Evolutionary conservation across 2,113 vertebrate species (phyloP).

Genomic region (Brachyhypopomus occidentalis): DNA sequence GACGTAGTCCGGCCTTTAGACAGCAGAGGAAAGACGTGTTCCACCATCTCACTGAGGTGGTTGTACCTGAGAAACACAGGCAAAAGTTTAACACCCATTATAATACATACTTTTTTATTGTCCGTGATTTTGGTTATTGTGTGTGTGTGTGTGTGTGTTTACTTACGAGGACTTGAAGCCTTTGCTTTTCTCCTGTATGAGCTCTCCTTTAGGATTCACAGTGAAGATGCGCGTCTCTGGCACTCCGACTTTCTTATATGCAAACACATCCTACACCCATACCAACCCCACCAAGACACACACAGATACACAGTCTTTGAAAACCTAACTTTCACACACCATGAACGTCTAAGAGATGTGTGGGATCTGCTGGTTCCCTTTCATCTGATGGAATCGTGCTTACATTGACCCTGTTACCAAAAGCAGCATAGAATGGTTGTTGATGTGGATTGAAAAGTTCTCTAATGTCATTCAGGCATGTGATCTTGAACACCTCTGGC

Average conservation of each 20-base stretch:
- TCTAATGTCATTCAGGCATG: slow-evolving; percentile 87
- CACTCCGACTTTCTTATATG: slow-evolving; percentile 88
- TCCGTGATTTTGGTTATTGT: neutral
- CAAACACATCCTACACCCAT: slow-evolving; percentile 73
- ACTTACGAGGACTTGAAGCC: slow-evolving; percentile 88
- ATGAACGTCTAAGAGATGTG: neutral
- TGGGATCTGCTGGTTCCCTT: neutral
- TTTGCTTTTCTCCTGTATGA: slow-evolving; percentile 84
- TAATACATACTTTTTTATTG: neutral
- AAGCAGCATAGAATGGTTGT: slow-evolving; percentile 88
- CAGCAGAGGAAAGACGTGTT: slow-evolving; percentile 86
- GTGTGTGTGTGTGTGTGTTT: neutral
- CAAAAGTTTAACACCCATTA: neutral
- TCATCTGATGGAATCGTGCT: slow-evolving; percentile 38
- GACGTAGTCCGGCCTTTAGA: slow-evolving; percentile 52
- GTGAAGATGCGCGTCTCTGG: slow-evolving; percentile 85
- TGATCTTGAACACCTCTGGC: slow-evolving; percentile 90
- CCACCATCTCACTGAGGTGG: slow-evolving; percentile 82
- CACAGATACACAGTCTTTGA: neutral
- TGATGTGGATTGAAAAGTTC: slow-evolving; percentile 79
- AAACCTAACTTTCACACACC: neutral
- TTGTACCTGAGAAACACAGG: slow-evolving; percentile 75
- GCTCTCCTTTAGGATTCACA: slow-evolving; percentile 89
- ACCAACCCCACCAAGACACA: neutral
- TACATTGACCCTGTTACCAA: slow-evolving; percentile 90